Base-by-base conservation (phyloP, 2,888 invertebrate genomes). In the Aethes cnicana region DNA sequence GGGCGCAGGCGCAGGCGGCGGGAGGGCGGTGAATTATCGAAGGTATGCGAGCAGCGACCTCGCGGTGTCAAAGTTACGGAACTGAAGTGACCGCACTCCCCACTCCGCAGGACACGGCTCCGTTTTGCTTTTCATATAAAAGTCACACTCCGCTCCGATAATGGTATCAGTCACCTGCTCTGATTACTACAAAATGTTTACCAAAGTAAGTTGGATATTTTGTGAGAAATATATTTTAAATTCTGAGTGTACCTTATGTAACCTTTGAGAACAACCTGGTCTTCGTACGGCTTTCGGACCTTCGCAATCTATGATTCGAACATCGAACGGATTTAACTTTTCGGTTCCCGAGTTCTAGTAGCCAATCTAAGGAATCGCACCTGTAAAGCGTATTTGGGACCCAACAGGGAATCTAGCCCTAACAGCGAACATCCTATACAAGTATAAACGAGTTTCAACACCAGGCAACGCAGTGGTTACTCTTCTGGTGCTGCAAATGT, bases 51-150 rank as follows among this genome's bases (percentile, higher is more conserved):
- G 62, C 58, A 64, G 68, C 74, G 89, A 88, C 88, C 88, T 88
- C 88, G 88, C 74, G 75, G 79, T 88, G 89, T 89, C 89, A 88
- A 87, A 88, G 80, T 88, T 88, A 85, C 88, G 88, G 88, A 89
- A 89, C 88, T 84, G 61, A 74, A 77, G 69, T 84, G 86, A 84
- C 87, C 86, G 81, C 75, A 69, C 62, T 60, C 84, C 86, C 87
- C 87, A 69, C 87, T 77, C 73, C 46, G 41, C 72, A 81, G 86
- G 84, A 81, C 78, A 61, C 68, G 72, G 67, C 80, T 84, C 80
- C 79, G 84, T 82, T 85, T 84, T 83, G 82, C 83, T 84, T 87
- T 87, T 85, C 81, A 86, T 89, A 89, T 89, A 89, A 84, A 89
- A 89, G 87, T 84, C 82, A 73, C 74, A 76, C 72, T 71, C 72